phyloP scores from a whole-genome alignment of 2,797 vertebrate species.

The Rousettus madagascariensis region DNA sequence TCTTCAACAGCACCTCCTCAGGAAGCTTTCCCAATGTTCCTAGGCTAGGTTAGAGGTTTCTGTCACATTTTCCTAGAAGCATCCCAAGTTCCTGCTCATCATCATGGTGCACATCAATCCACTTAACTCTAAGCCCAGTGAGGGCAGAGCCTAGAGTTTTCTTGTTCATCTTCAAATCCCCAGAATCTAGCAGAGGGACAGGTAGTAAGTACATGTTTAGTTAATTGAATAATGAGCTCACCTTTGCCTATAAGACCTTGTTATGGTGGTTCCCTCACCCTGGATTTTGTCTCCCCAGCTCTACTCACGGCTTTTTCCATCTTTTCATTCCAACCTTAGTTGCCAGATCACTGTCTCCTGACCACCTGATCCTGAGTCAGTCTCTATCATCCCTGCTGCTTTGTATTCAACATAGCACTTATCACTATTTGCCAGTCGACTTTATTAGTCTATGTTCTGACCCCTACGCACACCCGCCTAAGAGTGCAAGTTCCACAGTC shows the following conservation, averaged over 20 bases:
- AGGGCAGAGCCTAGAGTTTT: background rate
- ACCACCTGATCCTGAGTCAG: background rate
- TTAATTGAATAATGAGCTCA: background rate
- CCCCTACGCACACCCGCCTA: rapidly evolving
- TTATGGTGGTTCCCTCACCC: background rate
- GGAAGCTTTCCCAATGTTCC: background rate
- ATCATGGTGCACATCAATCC: background rate
- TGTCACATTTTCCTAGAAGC: background rate
- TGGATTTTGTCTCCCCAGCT: background rate
- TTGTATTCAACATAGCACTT: background rate
- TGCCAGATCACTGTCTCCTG: background rate
- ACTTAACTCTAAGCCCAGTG: background rate
- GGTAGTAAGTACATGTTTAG: background rate
- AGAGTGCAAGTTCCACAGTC: background rate
- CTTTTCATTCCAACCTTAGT: background rate
- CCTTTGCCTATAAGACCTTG: background rate
- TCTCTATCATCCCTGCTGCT: background rate
- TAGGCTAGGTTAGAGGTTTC: background rate
- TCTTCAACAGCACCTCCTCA: background rate
- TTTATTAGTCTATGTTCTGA: background rate
- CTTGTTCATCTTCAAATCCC: background rate
- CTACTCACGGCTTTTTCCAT: background rate
- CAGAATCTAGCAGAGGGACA: background rate
- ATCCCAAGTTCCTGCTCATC: background rate
- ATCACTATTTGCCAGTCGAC: background rate